Evolutionary conservation across 2,113 vertebrate genomes (phyloP).

Genomic region (Paramormyrops kingsleyae): DNA sequence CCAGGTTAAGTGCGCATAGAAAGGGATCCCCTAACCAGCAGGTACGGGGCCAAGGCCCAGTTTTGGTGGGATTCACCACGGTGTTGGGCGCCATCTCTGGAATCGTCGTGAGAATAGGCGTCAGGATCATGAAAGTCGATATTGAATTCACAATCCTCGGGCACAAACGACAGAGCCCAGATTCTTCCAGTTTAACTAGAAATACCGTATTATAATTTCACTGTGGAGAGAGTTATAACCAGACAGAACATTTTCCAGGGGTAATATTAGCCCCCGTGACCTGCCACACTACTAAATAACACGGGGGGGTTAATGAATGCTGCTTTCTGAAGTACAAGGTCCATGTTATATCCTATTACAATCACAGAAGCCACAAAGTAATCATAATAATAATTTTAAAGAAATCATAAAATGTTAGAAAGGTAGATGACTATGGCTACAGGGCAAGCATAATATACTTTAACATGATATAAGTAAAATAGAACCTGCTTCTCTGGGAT

Average conservation of each 20-base stretch:
- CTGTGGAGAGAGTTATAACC: neutral
- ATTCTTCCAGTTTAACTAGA: neutral
- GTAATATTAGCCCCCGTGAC: neutral
- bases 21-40: neutral
- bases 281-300: neutral
- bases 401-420: neutral
- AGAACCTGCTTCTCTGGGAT: neutral
- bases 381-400: neutral
- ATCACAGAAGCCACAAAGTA: neutral
- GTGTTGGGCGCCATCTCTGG: too few species aligned
- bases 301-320: neutral
- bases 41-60: too few species aligned
- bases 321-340: neutral
- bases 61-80: neutral
- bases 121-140: neutral
- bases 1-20: neutral
- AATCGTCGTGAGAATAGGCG: neutral
- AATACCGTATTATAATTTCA: conserved; percentile 8
- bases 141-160: neutral
- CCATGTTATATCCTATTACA: neutral
- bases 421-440: neutral
- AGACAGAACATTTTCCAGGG: neutral
- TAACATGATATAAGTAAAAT: neutral
- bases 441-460: neutral
- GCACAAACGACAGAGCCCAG: neutral